Percentiles rank a stretch among this genome's conserved stretches.
phyloP scores from a whole-genome alignment of 2,113 vertebrate species.

The Grus americana region DNA sequence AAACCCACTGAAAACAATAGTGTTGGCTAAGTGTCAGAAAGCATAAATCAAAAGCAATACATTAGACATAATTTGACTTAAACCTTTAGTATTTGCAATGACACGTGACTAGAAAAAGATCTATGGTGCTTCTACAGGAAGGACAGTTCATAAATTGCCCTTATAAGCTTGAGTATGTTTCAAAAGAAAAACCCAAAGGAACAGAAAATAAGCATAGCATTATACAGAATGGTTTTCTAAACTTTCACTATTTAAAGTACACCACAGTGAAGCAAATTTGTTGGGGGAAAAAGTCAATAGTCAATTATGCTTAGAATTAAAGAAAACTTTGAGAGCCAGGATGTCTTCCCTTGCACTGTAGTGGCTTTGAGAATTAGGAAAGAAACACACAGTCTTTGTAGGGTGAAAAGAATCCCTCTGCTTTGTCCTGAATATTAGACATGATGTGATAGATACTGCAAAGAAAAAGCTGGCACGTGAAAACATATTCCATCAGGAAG shows the following conservation, averaged over 20 bases:
- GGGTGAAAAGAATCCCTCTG: not conserved
- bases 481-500: not conserved
- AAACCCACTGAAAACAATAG: not conserved
- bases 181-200: not conserved
- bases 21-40: not conserved
- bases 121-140: not conserved
- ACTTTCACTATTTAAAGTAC: not conserved
- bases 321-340: not conserved
- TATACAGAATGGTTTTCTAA: not conserved
- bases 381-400: not conserved
- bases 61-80: not conserved
- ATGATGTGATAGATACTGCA: not conserved
- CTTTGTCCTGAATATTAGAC: not conserved
- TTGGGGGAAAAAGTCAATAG: not conserved
- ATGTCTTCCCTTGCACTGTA: not conserved
- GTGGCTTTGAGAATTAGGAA: not conserved
- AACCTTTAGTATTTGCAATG: not conserved
- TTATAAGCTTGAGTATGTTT: not conserved
- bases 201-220: not conserved
- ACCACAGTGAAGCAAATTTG: not conserved
- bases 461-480: not conserved
- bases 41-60: not conserved
- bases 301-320: not conserved
- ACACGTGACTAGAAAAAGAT: not conserved
- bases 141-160: slow-evolving; percentile 25